A percentile compares a stretch with the other conserved stretches of the same genome.
These are phyloP conservation scores for Thymelicus sylvestris DNA, from an alignment of 2,888 invertebrate species.

Conservation along the genomic window DNA sequence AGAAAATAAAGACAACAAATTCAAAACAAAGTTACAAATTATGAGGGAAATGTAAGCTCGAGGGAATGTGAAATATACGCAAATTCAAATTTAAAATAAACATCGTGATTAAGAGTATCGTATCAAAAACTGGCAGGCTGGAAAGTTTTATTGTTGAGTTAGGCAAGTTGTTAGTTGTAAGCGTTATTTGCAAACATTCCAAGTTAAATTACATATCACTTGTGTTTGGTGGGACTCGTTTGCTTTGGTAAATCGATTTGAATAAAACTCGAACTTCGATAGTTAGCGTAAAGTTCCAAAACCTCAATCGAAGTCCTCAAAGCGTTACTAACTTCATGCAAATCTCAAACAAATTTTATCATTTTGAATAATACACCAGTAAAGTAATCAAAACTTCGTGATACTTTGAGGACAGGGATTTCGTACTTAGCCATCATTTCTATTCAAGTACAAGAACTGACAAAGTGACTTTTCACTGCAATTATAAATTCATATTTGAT, in stretches of 20 bases:
- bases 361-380: conserved; percentile 29
- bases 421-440: background rate
- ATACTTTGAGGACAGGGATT: conserved; percentile 16
- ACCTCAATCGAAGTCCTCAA: conserved; percentile 26
- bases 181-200: conserved; percentile 4
- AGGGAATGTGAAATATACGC: conserved; percentile 6
- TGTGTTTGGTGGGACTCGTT: conserved; percentile 7
- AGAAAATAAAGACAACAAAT: conserved; percentile 9
- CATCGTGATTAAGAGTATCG: background rate
- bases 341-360: conserved; percentile 30
- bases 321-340: conserved; percentile 32
- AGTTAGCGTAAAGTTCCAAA: conserved; percentile 31
- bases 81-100: background rate
- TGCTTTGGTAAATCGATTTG: conserved; percentile 24
- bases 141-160: background rate
- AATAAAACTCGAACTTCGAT: conserved; percentile 31
- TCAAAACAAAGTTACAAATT: conserved; percentile 4
- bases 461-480: background rate
- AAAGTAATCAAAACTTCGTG: conserved; percentile 32
- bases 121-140: background rate
- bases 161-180: conserved; percentile 5
- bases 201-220: conserved; percentile 27
- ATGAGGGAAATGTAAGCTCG: conserved; percentile 9
- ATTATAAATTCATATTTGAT: conserved; percentile 9
- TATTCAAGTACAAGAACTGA: background rate